A percentile compares a stretch with the other conserved stretches of the same genome.
These are phyloP conservation scores for Quiscalus mexicanus DNA, from an alignment of 2,113 vertebrate genomes.

Conservation along the genomic window DNA sequence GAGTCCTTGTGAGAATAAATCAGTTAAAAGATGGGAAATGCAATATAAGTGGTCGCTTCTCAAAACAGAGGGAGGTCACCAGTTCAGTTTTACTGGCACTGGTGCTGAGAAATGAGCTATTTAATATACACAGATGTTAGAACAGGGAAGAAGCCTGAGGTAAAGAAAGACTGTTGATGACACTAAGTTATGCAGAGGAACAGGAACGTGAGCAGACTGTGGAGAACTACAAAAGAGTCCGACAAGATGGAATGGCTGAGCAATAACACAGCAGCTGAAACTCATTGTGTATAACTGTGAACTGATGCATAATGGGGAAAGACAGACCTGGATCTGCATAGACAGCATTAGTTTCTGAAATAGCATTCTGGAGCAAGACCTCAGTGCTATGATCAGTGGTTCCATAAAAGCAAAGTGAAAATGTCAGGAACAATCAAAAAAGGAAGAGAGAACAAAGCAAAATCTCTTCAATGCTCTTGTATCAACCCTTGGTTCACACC, in stretches of 20 bases:
- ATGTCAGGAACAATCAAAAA: background rate
- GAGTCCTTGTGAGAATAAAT: background rate
- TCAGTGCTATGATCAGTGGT: background rate
- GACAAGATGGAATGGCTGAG: background rate
- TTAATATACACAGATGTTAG: background rate
- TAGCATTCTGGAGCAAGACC: background rate
- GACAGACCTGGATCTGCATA: background rate
- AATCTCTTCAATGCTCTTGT: background rate
- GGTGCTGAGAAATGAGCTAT: background rate
- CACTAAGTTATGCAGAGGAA: background rate
- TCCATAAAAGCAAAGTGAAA: background rate
- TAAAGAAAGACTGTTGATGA: background rate
- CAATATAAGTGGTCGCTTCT: background rate
- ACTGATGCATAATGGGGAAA: background rate
- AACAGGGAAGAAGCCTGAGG: background rate
- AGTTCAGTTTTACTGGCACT: background rate
- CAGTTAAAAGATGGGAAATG: background rate
- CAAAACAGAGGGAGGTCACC: background rate
- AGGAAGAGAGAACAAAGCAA: background rate
- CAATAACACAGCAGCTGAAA: background rate
- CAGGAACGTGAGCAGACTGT: background rate
- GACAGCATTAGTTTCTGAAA: background rate
- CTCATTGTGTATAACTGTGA: background rate
- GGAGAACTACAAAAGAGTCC: background rate
- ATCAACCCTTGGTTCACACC: background rate